Evolutionary conservation across 2,888 invertebrate genomes (phyloP), one percentile per base, ranked within the genome.

Genomic region (Drosophila ezoana): DNA sequence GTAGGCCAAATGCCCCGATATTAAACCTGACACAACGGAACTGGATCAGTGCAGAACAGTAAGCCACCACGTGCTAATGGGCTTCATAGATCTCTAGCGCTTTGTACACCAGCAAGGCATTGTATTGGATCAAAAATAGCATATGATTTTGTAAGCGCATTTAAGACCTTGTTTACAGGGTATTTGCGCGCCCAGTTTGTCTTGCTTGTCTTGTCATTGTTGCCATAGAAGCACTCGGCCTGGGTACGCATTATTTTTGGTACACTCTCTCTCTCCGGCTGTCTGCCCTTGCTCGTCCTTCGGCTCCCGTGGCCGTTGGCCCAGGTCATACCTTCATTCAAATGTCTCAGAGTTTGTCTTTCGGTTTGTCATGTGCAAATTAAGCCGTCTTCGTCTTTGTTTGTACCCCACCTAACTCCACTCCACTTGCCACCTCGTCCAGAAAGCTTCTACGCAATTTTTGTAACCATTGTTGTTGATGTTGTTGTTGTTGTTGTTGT

Each of bases 291-390:
- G 37, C 32, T 33, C 28, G 28, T 41, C n/a, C 23, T 20, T 47
- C 23, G 41, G n/a, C 51, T 38, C 2, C 28, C 8, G 33, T 51
- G 32, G 32, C 37, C 16, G 28, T 16, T 43, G 4, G 40, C 35
- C 9, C 54, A 57, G 38, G 47, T 33, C 18, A 18, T 51, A 43
- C 23, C 51, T 56, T 35, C 66, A 65, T 80, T 69, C 72, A 67
- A 77, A 76, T 80, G 78, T 72, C 87, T 73, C 45, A 60, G 65
- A 66, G 61, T 57, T 80, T 86, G 84, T 83, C 65, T 81, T 72
- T 70, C 65, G 68, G 81, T 77, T 86, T 88, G 84, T 81, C 78
- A 81, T 87, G 79, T 81, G 79, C 73, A 89, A 87, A 89, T 87
- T 78, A 84, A 89, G 85, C 81, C 84, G 48, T 81, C 63, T 64